phyloP scores from a whole-genome alignment of 2,113 vertebrate genomes.

The Heteronetta atricapilla region DNA sequence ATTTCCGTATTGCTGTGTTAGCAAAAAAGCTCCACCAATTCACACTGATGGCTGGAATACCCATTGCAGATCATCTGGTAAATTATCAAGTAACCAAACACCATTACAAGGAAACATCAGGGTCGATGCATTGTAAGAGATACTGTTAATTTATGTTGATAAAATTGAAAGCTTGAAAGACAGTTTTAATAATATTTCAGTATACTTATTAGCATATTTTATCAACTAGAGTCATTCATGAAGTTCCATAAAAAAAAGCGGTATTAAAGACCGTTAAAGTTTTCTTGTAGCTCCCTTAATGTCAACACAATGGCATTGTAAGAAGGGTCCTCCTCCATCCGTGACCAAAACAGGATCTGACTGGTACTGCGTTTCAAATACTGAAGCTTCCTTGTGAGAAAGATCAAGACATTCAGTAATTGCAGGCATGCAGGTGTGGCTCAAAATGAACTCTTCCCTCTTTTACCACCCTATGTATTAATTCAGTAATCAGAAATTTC shows the following conservation, averaged over 20 bases:
- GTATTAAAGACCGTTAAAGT: not conserved
- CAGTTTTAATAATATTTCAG: slow-evolving; percentile 15
- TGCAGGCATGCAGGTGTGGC: not conserved
- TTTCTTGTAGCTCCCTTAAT: not conserved
- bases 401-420: accelerated
- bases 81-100: slow-evolving; percentile 27
- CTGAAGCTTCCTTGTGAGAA: accelerated
- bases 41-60: not conserved
- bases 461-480: not conserved
- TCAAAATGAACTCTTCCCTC: accelerated
- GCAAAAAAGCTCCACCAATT: not conserved
- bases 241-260: not conserved
- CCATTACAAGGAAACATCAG: slow-evolving; percentile 44
- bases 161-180: slow-evolving; percentile 3
- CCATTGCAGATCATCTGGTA: slow-evolving; percentile 2
- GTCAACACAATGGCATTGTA: accelerated
- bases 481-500: not conserved
- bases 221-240: not conserved
- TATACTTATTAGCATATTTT: not conserved
- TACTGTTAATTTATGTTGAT: slow-evolving; percentile 52
- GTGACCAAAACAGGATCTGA: not conserved
- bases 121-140: not conserved
- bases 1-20: not conserved
- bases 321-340: not conserved
- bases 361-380: accelerated